Evolutionary conservation across 1,140 invertebrate genomes (phyloP).

Genomic region (Matsumurasca onukii): DNA sequence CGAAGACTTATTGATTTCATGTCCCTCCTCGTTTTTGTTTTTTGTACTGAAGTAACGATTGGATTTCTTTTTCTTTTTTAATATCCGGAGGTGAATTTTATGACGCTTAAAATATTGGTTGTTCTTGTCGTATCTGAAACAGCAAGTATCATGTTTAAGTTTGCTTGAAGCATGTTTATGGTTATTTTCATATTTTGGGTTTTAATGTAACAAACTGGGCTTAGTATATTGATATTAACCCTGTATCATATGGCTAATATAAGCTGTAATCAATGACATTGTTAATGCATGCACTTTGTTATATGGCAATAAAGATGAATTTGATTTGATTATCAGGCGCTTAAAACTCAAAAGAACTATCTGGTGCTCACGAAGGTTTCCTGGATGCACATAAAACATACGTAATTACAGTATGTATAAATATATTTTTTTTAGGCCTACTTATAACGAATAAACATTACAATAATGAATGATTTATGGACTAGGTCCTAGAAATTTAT

Average conservation of each 20-base stretch:
- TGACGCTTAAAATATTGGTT: background rate
- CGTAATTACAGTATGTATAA: too few species aligned
- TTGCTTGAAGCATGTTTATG: too few species aligned
- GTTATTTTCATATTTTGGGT: too few species aligned
- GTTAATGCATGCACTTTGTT: slow-evolving; percentile 41
- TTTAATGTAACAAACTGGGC: background rate
- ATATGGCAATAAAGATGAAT: slow-evolving; percentile 27
- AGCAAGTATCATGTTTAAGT: background rate
- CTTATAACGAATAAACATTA: too few species aligned
- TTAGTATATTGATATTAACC: background rate
- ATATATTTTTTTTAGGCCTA: too few species aligned
- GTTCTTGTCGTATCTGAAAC: slow-evolving; percentile 13
- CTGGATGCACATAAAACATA: too few species aligned
- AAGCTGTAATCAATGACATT: slow-evolving; percentile 34
- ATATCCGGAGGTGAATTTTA: background rate
- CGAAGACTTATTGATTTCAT: background rate
- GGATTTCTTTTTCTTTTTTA: slow-evolving; percentile 4
- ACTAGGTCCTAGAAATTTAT: too few species aligned
- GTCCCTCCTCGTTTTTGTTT: background rate
- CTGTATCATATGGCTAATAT: background rate
- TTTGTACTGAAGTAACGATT: background rate
- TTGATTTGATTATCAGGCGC: background rate
- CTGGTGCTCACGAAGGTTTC: too few species aligned
- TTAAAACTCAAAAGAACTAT: too few species aligned
- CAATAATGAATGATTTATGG: too few species aligned